These are phyloP conservation scores for Sorex fumeus DNA, from an alignment of 2,113 vertebrate species.

Conservation along the genomic window DNA sequence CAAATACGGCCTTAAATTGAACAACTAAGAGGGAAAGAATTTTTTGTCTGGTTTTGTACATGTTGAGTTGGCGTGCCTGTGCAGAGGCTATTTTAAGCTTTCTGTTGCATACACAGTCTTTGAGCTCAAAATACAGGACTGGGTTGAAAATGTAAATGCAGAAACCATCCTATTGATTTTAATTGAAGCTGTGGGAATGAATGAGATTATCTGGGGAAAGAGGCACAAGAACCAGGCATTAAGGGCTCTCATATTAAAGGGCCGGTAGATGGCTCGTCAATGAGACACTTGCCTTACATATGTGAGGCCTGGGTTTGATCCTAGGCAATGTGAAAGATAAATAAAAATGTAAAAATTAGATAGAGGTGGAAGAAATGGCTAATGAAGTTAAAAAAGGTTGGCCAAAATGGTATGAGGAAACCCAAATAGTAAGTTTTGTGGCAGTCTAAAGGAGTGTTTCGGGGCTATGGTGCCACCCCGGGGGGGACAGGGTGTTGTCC, in stretches of 20 bases:
- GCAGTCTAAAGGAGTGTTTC: slow-evolving; percentile 23
- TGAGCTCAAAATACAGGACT: slow-evolving; percentile 4
- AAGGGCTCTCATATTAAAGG: background rate
- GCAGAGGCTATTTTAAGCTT: slow-evolving; percentile 14
- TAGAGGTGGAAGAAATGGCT: background rate
- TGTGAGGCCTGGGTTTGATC: too few relatives aligned
- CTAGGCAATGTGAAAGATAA: too few relatives aligned
- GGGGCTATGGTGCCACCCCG: too few relatives aligned
- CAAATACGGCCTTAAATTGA: slow-evolving; percentile 20
- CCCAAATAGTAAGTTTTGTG: background rate
- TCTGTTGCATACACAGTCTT: background rate
- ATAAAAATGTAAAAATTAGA: background rate
- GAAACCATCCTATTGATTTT: slow-evolving; percentile 44
- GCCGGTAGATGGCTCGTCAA: too few relatives aligned
- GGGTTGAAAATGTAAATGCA: slow-evolving; percentile 9
- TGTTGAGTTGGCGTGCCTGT: background rate
- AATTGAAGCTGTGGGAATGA: background rate
- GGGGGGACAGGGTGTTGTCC: too few relatives aligned
- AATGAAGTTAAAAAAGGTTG: background rate
- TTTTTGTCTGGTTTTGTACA: slow-evolving; percentile 23
- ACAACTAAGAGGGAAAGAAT: background rate
- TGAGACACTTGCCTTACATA: too few relatives aligned
- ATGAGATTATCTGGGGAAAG: background rate
- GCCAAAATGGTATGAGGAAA: slow-evolving; percentile 4
- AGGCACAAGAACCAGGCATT: background rate